A percentile compares a stretch with the other conserved stretches of the same genome.
Conservation (phyloP, 2,888 invertebrate genomes). For the Erebia epiphron region DNA sequence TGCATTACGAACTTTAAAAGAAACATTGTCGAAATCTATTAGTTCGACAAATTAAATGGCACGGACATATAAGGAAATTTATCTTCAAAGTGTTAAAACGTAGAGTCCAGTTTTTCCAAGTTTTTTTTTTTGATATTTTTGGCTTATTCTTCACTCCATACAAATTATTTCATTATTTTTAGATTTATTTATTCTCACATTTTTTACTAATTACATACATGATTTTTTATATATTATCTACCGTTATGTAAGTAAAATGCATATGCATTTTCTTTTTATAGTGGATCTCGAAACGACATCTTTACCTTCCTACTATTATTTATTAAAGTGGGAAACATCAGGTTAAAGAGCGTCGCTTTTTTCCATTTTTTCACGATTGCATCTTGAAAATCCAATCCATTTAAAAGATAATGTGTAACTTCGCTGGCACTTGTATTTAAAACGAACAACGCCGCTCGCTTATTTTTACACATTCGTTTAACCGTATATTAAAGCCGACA, state of each 20-base stretch:
- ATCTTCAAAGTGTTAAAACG: too few relatives aligned
- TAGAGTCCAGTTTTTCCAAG: too few relatives aligned
- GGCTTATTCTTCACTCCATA: background rate
- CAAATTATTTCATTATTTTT: background rate
- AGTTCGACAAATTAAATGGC: too few relatives aligned
- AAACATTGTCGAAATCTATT: too few relatives aligned
- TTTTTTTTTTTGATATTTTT: too few relatives aligned
- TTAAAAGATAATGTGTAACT: slow-evolving; percentile 31
- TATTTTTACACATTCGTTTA: slow-evolving; percentile 63
- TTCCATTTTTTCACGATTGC: slow-evolving; percentile 14
- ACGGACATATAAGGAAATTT: too few relatives aligned
- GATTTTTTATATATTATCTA: background rate
- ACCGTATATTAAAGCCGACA: slow-evolving; percentile 67
- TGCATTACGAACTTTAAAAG: too few relatives aligned
- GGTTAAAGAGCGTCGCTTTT: slow-evolving; percentile 13
- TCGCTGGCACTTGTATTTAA: slow-evolving; percentile 37
- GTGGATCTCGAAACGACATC: background rate
- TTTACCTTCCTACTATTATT: background rate
- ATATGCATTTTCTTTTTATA: background rate
- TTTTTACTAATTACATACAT: background rate
- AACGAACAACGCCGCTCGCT: slow-evolving; percentile 41
- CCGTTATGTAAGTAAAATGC: background rate
- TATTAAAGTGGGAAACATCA: background rate
- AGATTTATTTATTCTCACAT: too few relatives aligned
- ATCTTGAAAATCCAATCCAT: slow-evolving; percentile 24